These are phyloP conservation scores for Xylocopa sonorina DNA, from an alignment of 1,140 invertebrate genomes.

Conservation along the genomic window DNA sequence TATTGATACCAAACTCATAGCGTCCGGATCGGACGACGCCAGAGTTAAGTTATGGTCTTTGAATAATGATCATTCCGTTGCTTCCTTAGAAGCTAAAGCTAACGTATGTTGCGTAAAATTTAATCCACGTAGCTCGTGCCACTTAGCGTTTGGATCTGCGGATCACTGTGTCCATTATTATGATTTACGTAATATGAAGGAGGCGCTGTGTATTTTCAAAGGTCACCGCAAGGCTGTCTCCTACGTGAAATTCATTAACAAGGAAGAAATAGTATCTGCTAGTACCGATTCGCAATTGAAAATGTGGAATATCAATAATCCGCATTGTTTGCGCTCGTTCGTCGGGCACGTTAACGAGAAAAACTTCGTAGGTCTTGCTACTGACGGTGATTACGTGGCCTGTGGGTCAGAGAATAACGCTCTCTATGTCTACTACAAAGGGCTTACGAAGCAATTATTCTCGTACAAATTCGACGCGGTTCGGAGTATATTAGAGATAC, in stretches of 20 bases:
- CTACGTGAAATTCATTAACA: conserved; percentile 97
- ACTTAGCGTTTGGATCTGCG: conserved; percentile 96
- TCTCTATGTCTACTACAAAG: conserved; percentile 96
- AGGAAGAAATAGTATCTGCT: conserved; percentile 95
- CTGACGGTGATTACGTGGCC: conserved; percentile 96
- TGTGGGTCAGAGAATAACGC: conserved; percentile 98
- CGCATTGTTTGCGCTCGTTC: conserved; percentile 93
- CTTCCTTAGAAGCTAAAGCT: conserved; percentile 93
- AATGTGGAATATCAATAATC: conserved; percentile 94
- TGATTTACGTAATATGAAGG: conserved; percentile 93
- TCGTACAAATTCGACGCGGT: conserved; percentile 94
- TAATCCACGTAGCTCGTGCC: conserved; percentile 92
- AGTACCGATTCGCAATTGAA: conserved; percentile 97
- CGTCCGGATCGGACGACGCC: conserved; percentile 97
- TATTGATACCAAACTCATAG: conserved; percentile 94
- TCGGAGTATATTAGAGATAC: conserved; percentile 89
- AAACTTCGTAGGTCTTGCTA: conserved; percentile 98
- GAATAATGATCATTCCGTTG: conserved; percentile 93
- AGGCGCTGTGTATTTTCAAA: conserved; percentile 92
- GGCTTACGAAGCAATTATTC: conserved; percentile 93
- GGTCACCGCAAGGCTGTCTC: conserved; percentile 98
- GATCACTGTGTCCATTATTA: conserved; percentile 99
- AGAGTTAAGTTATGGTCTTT: conserved; percentile 97
- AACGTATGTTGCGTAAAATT: conserved; percentile 99
- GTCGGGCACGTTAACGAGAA: conserved; percentile 98